phyloP scores from a whole-genome alignment of 2,113 vertebrate species.

The Megaceryle torquata region DNA sequence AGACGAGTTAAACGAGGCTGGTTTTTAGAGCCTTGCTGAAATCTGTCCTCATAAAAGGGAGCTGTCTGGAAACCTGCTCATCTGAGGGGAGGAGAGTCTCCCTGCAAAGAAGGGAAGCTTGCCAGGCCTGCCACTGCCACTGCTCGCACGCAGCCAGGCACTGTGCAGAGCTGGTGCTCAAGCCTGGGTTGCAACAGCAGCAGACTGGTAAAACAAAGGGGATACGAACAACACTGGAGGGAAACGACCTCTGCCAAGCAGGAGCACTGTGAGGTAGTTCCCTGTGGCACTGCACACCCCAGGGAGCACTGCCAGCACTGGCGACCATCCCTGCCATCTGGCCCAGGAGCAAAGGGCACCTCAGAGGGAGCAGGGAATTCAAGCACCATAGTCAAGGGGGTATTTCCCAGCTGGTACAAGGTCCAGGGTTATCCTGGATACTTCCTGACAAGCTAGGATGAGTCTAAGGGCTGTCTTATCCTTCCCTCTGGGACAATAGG shows the following conservation, averaged over 20 bases:
- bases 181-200: not conserved
- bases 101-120: not conserved
- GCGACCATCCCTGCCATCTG: not conserved
- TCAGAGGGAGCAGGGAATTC: not conserved
- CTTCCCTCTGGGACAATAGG: not conserved
- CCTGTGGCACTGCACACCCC: not conserved
- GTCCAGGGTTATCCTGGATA: not conserved
- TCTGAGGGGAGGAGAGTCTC: not conserved
- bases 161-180: not conserved
- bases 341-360: not conserved
- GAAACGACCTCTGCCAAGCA: conserved; percentile 1
- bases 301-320: not conserved
- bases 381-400: not conserved
- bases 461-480: not conserved
- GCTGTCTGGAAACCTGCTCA: conserved; percentile 26
- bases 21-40: not conserved
- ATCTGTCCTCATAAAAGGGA: not conserved
- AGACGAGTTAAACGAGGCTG: not conserved
- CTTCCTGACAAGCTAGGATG: not conserved
- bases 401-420: not conserved
- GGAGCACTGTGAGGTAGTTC: not conserved
- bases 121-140: not conserved
- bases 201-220: not conserved
- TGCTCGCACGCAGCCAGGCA: not conserved
- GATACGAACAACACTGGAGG: not conserved